Percentiles rank a stretch among this genome's conserved stretches.
Conservation (phyloP, 2,113 vertebrate species). For the Psettodes erumei region DNA sequence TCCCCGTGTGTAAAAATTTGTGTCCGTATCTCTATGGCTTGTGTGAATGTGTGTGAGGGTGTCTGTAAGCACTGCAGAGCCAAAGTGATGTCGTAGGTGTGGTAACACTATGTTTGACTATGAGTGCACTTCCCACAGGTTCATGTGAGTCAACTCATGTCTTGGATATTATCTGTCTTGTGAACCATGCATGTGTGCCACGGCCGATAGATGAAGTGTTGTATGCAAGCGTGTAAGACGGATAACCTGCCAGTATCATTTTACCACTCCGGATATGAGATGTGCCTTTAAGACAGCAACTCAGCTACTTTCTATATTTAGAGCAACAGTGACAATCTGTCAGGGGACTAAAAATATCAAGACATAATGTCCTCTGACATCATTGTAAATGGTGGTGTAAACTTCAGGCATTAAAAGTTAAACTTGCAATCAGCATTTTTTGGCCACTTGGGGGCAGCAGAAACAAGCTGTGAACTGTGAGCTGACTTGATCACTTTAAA, state of each 20-base stretch:
- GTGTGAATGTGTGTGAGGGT: constrained; percentile 29
- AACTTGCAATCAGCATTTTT: not conserved
- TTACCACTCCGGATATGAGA: constrained; percentile 33
- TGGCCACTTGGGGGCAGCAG: constrained; percentile 7
- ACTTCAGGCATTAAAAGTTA: not conserved
- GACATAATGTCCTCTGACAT: constrained; percentile 38
- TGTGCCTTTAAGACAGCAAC: constrained; percentile 54
- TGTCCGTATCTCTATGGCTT: constrained; percentile 24
- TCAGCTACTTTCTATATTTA: constrained; percentile 70
- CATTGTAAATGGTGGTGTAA: constrained; percentile 22
- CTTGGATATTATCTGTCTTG: constrained; percentile 21
- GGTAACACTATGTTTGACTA: constrained; percentile 27
- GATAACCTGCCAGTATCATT: constrained; percentile 32
- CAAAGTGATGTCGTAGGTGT: constrained; percentile 30
- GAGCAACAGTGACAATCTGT: constrained; percentile 63
- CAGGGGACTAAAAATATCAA: constrained; percentile 62
- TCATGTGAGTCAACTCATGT: constrained; percentile 23
- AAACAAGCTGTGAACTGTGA: constrained; percentile 15
- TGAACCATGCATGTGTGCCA: constrained; percentile 12
- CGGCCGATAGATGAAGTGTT: not conserved
- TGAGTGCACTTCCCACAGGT: constrained; percentile 32
- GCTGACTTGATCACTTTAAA: not conserved
- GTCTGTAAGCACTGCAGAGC: constrained; percentile 36
- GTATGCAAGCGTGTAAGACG: not conserved
- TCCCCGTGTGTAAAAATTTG: constrained; percentile 13